Evolutionary conservation across 2,113 vertebrate genomes (phyloP).

Genomic region (Colinus virginianus): DNA sequence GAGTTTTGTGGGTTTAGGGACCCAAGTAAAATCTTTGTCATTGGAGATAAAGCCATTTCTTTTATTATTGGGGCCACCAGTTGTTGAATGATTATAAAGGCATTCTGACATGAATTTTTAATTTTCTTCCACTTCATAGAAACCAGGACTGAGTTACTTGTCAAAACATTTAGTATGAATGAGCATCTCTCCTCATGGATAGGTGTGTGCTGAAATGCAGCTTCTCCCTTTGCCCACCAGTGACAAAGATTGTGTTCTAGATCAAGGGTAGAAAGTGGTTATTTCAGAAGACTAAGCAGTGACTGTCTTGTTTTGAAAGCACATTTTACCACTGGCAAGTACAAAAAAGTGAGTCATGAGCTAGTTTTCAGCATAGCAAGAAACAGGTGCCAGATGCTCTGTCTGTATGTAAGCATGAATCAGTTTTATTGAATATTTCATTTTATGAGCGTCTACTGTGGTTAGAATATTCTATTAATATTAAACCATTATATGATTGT

Average conservation of each 20-base stretch:
- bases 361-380: background rate
- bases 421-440: background rate
- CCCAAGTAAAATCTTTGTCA: background rate
- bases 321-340: background rate
- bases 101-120: background rate
- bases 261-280: background rate
- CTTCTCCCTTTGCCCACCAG: background rate
- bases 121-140: background rate
- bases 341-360: background rate
- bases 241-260: background rate
- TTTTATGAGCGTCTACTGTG: background rate
- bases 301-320: background rate
- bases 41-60: accelerated
- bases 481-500: background rate
- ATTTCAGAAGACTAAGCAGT: background rate
- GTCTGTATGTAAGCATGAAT: background rate
- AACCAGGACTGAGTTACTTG: background rate
- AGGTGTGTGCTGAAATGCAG: background rate
- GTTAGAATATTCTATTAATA: background rate
- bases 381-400: background rate
- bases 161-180: background rate
- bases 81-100: background rate
- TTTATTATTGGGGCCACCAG: background rate
- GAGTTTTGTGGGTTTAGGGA: background rate
- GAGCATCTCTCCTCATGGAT: background rate